phyloP scores from a whole-genome alignment of 2,113 vertebrate genomes.

The Oncorhynchus nerka region DNA sequence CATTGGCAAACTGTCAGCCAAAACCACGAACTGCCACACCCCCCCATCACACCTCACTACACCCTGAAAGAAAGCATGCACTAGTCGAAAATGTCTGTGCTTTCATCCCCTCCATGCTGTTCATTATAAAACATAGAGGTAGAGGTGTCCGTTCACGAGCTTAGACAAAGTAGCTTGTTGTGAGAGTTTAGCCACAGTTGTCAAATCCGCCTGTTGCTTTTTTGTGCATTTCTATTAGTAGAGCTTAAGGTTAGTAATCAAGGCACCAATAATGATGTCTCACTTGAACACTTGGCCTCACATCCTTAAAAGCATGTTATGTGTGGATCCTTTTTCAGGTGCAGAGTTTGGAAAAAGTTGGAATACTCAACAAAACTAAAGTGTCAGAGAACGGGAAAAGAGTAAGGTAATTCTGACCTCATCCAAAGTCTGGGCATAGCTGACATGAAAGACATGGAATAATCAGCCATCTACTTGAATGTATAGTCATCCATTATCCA shows the following conservation, averaged over 20 bases:
- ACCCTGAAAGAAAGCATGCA: no score
- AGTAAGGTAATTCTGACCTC: slow-evolving; percentile 76
- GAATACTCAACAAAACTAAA: slow-evolving; percentile 90
- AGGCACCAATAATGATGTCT: slow-evolving; percentile 9
- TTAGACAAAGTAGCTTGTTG: background rate
- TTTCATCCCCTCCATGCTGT: background rate
- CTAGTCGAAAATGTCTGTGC: background rate
- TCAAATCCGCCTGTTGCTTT: background rate
- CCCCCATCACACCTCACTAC: background rate
- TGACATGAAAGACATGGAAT: background rate
- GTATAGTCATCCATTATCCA: no score
- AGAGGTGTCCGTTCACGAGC: background rate
- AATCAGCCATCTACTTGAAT: no score
- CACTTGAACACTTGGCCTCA: no score
- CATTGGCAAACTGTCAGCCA: background rate
- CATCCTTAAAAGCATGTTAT: background rate
- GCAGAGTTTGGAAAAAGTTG: slow-evolving; percentile 88
- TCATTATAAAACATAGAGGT: background rate
- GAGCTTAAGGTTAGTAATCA: background rate
- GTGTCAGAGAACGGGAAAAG: slow-evolving; percentile 86
- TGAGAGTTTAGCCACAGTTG: slow-evolving; percentile 8
- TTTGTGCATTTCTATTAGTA: background rate
- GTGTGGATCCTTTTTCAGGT: slow-evolving; percentile 52
- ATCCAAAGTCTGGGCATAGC: background rate
- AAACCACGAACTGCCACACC: background rate